Conservation (phyloP, 2,888 invertebrate genomes). For the Monopis laevigella region DNA sequence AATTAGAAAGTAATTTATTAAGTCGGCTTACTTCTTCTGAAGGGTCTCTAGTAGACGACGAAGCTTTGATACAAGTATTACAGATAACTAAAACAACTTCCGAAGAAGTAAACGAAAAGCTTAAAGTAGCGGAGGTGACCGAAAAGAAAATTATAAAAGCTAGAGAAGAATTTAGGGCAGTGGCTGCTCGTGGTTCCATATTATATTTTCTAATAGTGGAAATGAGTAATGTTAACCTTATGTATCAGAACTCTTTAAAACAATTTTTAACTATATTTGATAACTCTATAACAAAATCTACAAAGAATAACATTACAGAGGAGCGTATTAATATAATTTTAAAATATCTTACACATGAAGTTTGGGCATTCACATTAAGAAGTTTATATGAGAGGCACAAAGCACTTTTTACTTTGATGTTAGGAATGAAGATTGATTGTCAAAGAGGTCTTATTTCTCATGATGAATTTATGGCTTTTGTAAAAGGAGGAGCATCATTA, state of each 20-base stretch:
- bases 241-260: conserved; percentile 96
- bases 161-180: conserved; percentile 94
- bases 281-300: conserved; percentile 90
- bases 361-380: conserved; percentile 91
- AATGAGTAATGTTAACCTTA: conserved; percentile 95
- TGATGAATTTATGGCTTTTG: conserved; percentile 93
- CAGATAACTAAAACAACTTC: conserved; percentile 89
- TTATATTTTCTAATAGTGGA: conserved; percentile 96
- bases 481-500: conserved; percentile 95
- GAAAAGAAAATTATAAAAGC: conserved; percentile 94
- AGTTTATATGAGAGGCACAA: conserved; percentile 95
- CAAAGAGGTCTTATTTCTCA: conserved; percentile 83
- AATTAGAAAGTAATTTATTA: conserved; percentile 90
- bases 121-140: conserved; percentile 91
- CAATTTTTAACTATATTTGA: conserved; percentile 95
- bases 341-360: conserved; percentile 88
- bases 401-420: conserved; percentile 89
- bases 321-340: conserved; percentile 91
- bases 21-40: conserved; percentile 92
- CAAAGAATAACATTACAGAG: conserved; percentile 82
- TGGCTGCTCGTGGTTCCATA: conserved; percentile 93
- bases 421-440: conserved; percentile 95
- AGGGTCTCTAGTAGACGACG: conserved; percentile 95
- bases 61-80: conserved; percentile 90
- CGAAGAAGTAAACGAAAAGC: conserved; percentile 94